Percentiles rank a stretch among this genome's conserved stretches.
Conservation (phyloP, 2,888 invertebrate species). For the Schizaphis graminum region DNA sequence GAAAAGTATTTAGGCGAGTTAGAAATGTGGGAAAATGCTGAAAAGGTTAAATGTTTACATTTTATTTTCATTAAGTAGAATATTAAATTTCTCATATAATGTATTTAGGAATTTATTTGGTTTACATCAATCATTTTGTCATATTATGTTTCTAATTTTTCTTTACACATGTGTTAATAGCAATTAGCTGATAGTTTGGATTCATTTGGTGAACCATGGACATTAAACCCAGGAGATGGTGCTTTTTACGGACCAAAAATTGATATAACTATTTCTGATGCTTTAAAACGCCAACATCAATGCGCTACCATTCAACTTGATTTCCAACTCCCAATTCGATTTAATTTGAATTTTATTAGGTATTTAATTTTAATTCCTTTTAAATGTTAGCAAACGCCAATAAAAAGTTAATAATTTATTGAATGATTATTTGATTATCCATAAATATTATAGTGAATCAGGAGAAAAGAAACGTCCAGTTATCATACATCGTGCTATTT, state of each 20-base stretch:
- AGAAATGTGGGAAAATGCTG: conserved; percentile 93
- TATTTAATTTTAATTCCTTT: conserved; percentile 66
- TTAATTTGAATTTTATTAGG: conserved; percentile 82
- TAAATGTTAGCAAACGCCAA: neutral
- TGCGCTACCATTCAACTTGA: conserved; percentile 99
- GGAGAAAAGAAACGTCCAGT: conserved; percentile 94
- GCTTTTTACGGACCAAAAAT: conserved; percentile 99
- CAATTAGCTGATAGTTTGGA: conserved; percentile 88
- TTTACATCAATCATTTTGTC: neutral
- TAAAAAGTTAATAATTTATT: neutral
- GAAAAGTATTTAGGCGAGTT: conserved; percentile 93
- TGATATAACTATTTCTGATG: conserved; percentile 96
- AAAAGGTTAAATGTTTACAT: conserved; percentile 75
- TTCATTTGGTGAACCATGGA: conserved; percentile 89
- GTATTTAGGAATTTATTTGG: neutral
- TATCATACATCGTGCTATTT: conserved; percentile 96
- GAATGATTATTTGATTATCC: neutral
- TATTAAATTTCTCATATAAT: neutral
- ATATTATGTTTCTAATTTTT: neutral
- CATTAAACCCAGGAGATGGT: conserved; percentile 93
- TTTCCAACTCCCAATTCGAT: conserved; percentile 95
- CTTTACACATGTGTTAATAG: conserved; percentile 68
- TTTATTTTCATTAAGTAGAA: neutral
- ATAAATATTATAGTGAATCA: conserved; percentile 77
- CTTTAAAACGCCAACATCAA: conserved; percentile 89